Percentiles rank a stretch among this genome's conserved stretches.
Evolutionary conservation across 2,113 vertebrate genomes (phyloP).

Genomic region (Sterrhoptilus dennistouni): DNA sequence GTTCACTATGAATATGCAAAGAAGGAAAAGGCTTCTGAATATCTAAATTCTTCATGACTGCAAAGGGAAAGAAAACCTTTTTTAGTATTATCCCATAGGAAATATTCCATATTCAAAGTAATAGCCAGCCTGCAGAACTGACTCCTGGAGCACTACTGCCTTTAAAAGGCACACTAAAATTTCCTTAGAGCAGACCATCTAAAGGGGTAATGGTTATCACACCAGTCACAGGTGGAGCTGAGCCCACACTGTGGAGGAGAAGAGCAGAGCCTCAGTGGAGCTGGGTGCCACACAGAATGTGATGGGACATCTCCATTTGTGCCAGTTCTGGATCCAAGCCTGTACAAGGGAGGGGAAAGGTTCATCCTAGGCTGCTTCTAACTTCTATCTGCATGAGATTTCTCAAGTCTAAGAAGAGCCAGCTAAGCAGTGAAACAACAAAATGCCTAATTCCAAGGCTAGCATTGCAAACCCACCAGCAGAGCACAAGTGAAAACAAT

Average conservation of each 20-base stretch:
- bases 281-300: accelerated
- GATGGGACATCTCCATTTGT: not conserved
- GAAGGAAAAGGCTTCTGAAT: not conserved
- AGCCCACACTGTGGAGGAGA: not conserved
- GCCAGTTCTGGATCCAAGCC: not conserved
- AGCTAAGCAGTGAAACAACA: not conserved
- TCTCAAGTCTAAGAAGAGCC: not conserved
- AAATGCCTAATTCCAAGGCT: not conserved
- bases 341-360: not conserved
- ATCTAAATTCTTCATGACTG: not conserved
- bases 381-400: not conserved
- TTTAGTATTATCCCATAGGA: not conserved
- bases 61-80: not conserved
- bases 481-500: not conserved
- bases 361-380: not conserved
- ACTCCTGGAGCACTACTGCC: not conserved
- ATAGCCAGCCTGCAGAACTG: not conserved
- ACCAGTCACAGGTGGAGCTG: not conserved
- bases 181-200: not conserved
- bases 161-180: not conserved
- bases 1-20: not conserved
- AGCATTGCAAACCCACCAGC: not conserved
- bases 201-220: not conserved
- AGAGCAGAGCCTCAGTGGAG: not conserved
- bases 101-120: not conserved